Evolutionary conservation across 2,888 invertebrate species (phyloP).

Genomic region (Germaria angustata): DNA sequence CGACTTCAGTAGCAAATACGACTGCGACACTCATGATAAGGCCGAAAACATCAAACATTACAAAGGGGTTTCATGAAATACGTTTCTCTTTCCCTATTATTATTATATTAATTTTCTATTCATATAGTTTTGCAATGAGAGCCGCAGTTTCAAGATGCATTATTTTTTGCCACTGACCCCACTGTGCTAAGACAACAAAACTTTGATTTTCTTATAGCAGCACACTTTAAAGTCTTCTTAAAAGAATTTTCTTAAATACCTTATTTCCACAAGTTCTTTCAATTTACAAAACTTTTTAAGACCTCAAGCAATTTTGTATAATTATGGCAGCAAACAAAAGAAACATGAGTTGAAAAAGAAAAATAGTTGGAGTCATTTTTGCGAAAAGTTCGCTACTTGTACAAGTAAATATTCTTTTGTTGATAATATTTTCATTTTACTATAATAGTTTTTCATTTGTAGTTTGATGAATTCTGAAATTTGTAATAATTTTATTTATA

Average conservation of each 20-base stretch:
- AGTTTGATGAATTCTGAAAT: conserved; percentile 1
- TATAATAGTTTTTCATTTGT: not conserved
- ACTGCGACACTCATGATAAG: too few relatives aligned
- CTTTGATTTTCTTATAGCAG: conserved; percentile 18
- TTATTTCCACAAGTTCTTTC: not conserved
- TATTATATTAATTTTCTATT: too few relatives aligned
- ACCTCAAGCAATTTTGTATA: conserved; percentile 44
- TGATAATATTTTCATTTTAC: not conserved
- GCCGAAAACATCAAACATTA: too few relatives aligned
- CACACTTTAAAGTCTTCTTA: conserved; percentile 42
- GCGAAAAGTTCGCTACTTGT: too few relatives aligned
- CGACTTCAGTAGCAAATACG: too few relatives aligned
- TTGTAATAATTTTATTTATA: not conserved
- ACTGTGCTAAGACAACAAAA: not conserved
- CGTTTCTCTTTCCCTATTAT: too few relatives aligned
- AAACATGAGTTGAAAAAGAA: not conserved
- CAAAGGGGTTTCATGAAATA: too few relatives aligned
- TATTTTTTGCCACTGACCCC: too few relatives aligned
- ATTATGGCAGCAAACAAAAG: conserved; percentile 44
- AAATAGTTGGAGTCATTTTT: not conserved
- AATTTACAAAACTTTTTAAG: conserved; percentile 15
- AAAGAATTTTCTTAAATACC: conserved; percentile 29
- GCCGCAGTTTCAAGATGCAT: too few relatives aligned
- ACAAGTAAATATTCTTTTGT: conserved; percentile 1
- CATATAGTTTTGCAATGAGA: too few relatives aligned